Conservation (phyloP, 1,140 invertebrate genomes). For the Lepidotrigona ventralis region DNA sequence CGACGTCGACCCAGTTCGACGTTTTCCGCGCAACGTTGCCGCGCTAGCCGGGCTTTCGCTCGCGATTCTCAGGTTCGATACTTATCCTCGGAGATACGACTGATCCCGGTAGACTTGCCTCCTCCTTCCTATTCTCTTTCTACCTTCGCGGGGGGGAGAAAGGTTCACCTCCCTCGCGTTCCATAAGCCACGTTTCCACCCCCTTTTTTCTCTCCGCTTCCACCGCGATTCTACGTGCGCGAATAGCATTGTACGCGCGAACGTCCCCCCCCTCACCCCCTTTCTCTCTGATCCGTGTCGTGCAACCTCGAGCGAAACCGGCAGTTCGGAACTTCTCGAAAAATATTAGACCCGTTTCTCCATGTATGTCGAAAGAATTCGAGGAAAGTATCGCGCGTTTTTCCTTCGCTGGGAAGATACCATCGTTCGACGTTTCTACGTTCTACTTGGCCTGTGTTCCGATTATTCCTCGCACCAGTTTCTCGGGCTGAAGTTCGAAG, state of each 20-base stretch:
- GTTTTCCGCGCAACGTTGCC: conserved; percentile 62
- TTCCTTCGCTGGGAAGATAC: neutral
- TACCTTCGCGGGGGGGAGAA: neutral
- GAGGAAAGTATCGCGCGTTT: neutral
- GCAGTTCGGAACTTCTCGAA: conserved; percentile 63
- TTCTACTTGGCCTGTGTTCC: neutral
- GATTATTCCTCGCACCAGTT: conserved; percentile 41
- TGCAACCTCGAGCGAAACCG: conserved; percentile 10
- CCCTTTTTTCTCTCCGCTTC: neutral
- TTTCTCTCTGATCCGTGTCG: neutral
- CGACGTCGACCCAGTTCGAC: conserved; percentile 66
- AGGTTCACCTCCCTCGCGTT: conserved; percentile 24
- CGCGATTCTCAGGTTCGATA: conserved; percentile 64
- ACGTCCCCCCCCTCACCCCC: neutral
- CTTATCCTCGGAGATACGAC: conserved; percentile 56
- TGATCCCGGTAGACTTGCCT: conserved; percentile 37
- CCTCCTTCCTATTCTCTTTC: neutral
- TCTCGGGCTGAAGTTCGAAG: conserved; percentile 5
- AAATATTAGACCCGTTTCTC: conserved; percentile 60
- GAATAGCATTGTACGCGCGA: neutral
- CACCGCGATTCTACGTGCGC: conserved; percentile 1
- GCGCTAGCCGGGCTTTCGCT: conserved; percentile 57
- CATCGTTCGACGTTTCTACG: neutral
- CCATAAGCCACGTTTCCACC: conserved; percentile 16
- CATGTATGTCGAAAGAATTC: conserved; percentile 14